Evolutionary conservation across 2,113 vertebrate species (phyloP).

Genomic region (Eubucco bourcierii): DNA sequence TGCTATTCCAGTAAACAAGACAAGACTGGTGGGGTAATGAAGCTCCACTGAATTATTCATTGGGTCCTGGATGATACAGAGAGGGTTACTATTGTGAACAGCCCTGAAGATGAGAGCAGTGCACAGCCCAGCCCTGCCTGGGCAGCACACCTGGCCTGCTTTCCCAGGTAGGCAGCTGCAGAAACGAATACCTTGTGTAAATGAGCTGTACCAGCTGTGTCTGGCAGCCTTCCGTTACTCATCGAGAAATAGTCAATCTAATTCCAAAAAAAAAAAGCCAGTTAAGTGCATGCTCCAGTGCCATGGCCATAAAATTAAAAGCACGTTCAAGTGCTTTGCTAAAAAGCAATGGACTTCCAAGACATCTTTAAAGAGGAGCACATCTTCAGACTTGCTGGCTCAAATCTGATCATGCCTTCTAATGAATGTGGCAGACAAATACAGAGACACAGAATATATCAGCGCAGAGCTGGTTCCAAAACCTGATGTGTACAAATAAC

Average conservation of each 20-base stretch:
- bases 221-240: neutral
- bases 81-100: neutral
- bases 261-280: neutral
- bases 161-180: neutral
- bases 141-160: neutral
- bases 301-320: neutral
- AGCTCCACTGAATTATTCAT: conserved; percentile 59
- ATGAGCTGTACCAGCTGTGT: neutral
- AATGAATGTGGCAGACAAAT: neutral
- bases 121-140: neutral
- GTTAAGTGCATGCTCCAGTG: neutral
- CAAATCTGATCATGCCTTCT: neutral
- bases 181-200: neutral
- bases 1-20: conserved; percentile 40
- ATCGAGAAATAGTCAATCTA: neutral
- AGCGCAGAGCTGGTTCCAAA: neutral
- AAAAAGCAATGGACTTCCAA: neutral
- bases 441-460: neutral
- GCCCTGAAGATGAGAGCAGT: neutral
- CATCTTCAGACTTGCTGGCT: neutral
- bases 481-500: neutral
- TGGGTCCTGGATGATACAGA: conserved; percentile 25
- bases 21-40: neutral
- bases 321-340: neutral
- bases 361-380: neutral